These are phyloP conservation scores for Sebastes iracundus DNA, from an alignment of 2,797 vertebrate species.

Conservation along the genomic window DNA sequence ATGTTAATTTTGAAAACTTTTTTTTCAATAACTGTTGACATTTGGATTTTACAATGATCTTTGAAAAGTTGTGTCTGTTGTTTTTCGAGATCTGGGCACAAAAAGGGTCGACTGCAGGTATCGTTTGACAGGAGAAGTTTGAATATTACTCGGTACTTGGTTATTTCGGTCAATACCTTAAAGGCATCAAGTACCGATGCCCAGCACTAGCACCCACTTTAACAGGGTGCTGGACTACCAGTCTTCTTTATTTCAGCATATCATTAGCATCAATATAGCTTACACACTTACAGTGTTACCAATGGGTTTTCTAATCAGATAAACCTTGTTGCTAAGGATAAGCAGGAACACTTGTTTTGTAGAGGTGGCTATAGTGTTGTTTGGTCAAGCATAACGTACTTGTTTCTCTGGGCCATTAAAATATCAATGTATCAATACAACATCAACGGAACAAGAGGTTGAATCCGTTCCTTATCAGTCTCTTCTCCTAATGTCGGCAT, in stretches of 20 bases:
- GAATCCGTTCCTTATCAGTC: slow-evolving; percentile 47
- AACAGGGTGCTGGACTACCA: neutral
- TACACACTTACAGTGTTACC: neutral
- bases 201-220: neutral
- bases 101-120: too few species aligned
- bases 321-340: neutral
- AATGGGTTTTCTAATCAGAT: neutral
- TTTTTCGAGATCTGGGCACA: too few species aligned
- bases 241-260: neutral
- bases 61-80: too few species aligned
- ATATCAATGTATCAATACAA: neutral
- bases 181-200: neutral
- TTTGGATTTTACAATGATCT: too few species aligned
- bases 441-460: slow-evolving; percentile 13
- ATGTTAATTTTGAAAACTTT: too few species aligned
- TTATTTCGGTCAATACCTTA: too few species aligned
- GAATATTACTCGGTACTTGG: too few species aligned
- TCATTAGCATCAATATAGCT: neutral
- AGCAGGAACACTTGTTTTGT: neutral
- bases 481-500: slow-evolving; percentile 58
- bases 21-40: too few species aligned
- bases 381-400: neutral
- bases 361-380: neutral
- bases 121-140: too few species aligned
- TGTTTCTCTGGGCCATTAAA: slow-evolving; percentile 3